A percentile compares a stretch with the other conserved stretches of the same genome.
Conservation (phyloP, 2,888 invertebrate genomes). For the Hirudinaria manillensis region DNA sequence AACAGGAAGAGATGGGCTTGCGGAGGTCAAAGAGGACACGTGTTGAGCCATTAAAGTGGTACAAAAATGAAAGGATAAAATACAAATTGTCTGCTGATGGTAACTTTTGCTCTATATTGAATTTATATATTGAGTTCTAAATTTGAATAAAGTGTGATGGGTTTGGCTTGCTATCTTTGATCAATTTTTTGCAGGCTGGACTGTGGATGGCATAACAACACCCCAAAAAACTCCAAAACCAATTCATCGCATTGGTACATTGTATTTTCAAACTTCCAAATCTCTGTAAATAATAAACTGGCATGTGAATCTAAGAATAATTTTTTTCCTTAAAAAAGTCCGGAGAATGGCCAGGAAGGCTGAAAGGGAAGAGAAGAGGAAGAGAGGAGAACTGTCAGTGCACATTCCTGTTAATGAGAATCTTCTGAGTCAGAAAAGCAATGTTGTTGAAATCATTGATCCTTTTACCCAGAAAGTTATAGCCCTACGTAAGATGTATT, state of each 20-base stretch:
- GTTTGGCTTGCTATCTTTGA: no score
- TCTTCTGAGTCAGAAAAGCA: constrained; percentile 12
- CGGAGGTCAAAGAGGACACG: constrained; percentile 45
- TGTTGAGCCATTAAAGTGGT: constrained; percentile 43
- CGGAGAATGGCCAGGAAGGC: constrained; percentile 8
- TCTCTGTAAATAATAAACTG: no score
- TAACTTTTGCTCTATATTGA: no score
- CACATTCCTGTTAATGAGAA: constrained; percentile 18
- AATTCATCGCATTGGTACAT: no score
- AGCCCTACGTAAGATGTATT: no score
- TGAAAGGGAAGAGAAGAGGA: background rate
- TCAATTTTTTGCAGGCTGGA: no score
- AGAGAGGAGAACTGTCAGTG: background rate
- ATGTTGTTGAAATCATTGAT: constrained; percentile 9
- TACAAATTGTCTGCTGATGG: constrained; percentile 44
- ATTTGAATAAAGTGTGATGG: no score
- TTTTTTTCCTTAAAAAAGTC: background rate
- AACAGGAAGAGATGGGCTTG: constrained; percentile 38
- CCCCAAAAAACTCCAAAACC: no score
- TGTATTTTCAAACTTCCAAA: no score
- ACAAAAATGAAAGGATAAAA: constrained; percentile 44
- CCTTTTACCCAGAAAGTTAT: background rate
- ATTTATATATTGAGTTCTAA: no score
- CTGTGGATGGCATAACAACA: no score
- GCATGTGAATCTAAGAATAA: background rate